Percentiles rank a stretch among this genome's conserved stretches.
Evolutionary conservation across 2,113 vertebrate genomes (phyloP).

Genomic region (Lontra canadensis): DNA sequence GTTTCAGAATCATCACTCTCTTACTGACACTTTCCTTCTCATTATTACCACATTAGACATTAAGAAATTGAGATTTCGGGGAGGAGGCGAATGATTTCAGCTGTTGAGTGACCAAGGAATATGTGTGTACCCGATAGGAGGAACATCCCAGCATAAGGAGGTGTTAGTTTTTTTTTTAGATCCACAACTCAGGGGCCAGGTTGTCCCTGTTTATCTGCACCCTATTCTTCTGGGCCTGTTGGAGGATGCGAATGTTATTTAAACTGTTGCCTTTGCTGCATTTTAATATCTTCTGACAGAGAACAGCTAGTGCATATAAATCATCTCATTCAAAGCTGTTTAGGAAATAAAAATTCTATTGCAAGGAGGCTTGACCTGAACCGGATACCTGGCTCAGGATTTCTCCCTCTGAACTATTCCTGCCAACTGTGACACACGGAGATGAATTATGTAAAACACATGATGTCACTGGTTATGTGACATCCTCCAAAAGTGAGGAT

Average conservation of each 20-base stretch:
- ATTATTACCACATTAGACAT: not conserved
- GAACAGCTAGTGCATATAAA: conserved; percentile 34
- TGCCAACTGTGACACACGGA: not conserved
- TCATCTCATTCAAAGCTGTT: conserved; percentile 42
- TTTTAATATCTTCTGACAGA: conserved; percentile 40
- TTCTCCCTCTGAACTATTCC: not conserved
- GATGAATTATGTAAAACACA: not conserved
- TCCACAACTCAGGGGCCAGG: not conserved
- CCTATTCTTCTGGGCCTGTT: not conserved
- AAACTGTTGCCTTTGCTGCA: not conserved
- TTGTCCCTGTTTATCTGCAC: not conserved
- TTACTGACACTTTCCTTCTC: not conserved
- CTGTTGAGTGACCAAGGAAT: not conserved
- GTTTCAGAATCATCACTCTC: not conserved
- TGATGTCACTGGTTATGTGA: not conserved
- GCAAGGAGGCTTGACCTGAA: not conserved
- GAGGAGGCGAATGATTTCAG: not conserved
- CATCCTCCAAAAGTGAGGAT: not conserved
- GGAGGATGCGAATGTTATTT: conserved; percentile 9
- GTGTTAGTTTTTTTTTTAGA: not conserved
- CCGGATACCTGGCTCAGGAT: not conserved
- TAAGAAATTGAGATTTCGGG: not conserved
- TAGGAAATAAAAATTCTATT: conserved; percentile 43
- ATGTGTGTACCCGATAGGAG: too few relatives aligned
- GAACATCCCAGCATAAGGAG: not conserved